A percentile compares a stretch with the other conserved stretches of the same genome.
Evolutionary conservation across 1,140 invertebrate species (phyloP).

Genomic region (Hydropsyche tenuis): DNA sequence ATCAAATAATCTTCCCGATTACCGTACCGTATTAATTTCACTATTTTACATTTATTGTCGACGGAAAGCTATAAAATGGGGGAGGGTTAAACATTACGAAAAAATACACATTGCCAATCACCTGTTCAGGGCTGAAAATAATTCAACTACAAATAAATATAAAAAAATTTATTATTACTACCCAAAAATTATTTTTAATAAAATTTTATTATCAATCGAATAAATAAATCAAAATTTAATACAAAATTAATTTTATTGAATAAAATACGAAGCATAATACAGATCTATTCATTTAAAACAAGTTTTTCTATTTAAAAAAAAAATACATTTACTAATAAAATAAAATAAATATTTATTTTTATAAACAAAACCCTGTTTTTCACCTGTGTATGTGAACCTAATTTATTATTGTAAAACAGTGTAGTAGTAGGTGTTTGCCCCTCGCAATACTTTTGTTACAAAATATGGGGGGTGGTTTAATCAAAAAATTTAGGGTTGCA

Average conservation of each 20-base stretch:
- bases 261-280: too few relatives aligned
- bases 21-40: slow-evolving; percentile 48
- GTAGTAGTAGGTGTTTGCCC: slow-evolving; percentile 23
- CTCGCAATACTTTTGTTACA: slow-evolving; percentile 11
- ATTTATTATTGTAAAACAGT: too few relatives aligned
- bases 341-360: too few relatives aligned
- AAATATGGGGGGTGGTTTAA: slow-evolving; percentile 35
- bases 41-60: slow-evolving; percentile 41
- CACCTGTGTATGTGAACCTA: too few relatives aligned
- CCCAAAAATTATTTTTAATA: too few relatives aligned
- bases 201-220: too few relatives aligned
- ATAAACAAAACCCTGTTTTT: too few relatives aligned
- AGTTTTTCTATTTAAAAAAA: too few relatives aligned
- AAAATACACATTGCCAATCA: slow-evolving; percentile 32
- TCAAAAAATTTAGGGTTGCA: slow-evolving; percentile 42
- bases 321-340: too few relatives aligned
- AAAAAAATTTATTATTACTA: neutral
- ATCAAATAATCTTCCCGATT: slow-evolving; percentile 51
- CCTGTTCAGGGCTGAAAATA: slow-evolving; percentile 40
- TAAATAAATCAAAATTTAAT: too few relatives aligned
- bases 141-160: neutral
- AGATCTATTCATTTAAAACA: too few relatives aligned
- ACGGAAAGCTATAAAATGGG: slow-evolving; percentile 40
- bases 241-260: too few relatives aligned
- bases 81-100: slow-evolving; percentile 28